Evolutionary conservation across 2,797 vertebrate species (phyloP).

Genomic region (Amniataba percoides): DNA sequence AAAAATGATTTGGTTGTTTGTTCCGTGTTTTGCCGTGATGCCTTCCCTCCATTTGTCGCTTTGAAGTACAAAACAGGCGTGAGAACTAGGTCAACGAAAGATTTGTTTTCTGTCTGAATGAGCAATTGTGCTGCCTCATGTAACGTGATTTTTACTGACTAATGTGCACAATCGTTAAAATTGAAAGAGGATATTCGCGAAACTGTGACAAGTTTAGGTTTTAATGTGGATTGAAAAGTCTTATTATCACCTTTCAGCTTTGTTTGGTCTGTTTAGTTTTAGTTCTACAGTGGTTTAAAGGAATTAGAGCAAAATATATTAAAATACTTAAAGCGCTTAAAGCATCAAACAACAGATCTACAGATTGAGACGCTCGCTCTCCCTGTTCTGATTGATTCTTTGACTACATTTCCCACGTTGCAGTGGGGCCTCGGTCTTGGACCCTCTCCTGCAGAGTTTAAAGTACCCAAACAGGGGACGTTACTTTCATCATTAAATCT

Average conservation of each 20-base stretch:
- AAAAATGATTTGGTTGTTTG: slow-evolving; percentile 40
- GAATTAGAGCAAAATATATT: background rate
- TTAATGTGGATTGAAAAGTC: background rate
- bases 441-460: slow-evolving; percentile 6
- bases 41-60: slow-evolving; percentile 20
- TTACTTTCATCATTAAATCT: slow-evolving; percentile 16
- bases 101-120: slow-evolving; percentile 20
- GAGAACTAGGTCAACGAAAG: slow-evolving; percentile 34
- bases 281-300: background rate
- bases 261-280: background rate
- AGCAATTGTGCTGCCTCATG: slow-evolving; percentile 3
- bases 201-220: background rate
- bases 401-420: slow-evolving; percentile 1
- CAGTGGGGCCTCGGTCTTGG: background rate
- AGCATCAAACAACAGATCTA: background rate
- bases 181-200: background rate
- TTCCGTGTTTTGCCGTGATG: slow-evolving; percentile 15
- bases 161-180: background rate
- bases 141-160: background rate
- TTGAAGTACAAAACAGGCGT: slow-evolving; percentile 9
- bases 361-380: background rate
- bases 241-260: background rate
- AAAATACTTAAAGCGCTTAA: background rate
- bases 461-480: background rate
- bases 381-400: background rate